These are phyloP conservation scores for Zosterops japonicus DNA, from an alignment of 2,113 vertebrate genomes.

Conservation along the genomic window DNA sequence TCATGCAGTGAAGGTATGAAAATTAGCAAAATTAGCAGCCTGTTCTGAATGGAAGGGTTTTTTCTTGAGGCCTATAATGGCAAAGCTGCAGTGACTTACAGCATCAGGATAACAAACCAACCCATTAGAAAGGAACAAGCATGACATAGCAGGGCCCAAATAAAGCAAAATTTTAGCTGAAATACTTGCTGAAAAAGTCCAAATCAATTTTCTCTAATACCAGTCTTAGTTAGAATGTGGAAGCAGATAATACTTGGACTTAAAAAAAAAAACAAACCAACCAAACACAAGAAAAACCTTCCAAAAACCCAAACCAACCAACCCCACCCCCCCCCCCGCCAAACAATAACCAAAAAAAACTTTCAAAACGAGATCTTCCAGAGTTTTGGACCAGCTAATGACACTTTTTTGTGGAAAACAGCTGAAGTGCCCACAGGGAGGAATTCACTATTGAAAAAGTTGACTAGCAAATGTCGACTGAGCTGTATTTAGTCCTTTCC, in stretches of 20 bases:
- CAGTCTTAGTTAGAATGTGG: background rate
- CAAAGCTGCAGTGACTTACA: background rate
- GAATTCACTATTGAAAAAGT: conserved; percentile 17
- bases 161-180: background rate
- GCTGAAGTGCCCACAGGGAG: background rate
- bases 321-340: too few relatives aligned
- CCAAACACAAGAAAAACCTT: background rate
- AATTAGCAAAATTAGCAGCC: background rate
- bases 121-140: background rate
- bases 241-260: background rate
- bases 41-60: background rate
- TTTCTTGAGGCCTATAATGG: background rate
- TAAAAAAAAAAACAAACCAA: background rate
- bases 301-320: background rate
- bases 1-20: background rate
- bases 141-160: background rate
- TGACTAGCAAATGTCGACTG: background rate
- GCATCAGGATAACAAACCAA: background rate
- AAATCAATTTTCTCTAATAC: background rate
- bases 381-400: background rate
- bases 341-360: background rate
- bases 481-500: background rate
- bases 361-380: background rate
- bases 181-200: background rate
- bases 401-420: background rate